Conservation (phyloP, 2,888 invertebrate species). For the Lampropteryx suffumata region DNA sequence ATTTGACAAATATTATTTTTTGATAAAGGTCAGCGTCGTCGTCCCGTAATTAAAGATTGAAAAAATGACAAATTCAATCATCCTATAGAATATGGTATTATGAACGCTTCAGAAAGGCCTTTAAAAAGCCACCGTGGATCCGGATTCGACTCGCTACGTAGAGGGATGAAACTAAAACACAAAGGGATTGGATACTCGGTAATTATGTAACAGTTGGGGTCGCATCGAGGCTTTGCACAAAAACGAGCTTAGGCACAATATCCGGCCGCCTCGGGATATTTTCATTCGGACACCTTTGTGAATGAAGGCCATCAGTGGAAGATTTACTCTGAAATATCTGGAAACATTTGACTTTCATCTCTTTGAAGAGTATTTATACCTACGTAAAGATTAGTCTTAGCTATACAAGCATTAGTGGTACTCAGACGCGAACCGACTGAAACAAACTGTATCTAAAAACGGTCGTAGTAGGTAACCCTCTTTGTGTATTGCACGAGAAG, state of each 20-base stretch:
- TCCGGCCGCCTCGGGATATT: slow-evolving; percentile 49
- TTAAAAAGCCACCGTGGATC: too few species aligned
- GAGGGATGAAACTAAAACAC: too few species aligned
- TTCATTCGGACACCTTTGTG: slow-evolving; percentile 51
- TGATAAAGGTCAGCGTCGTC: too few species aligned
- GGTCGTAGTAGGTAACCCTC: slow-evolving; percentile 18
- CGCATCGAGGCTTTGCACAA: slow-evolving; percentile 34
- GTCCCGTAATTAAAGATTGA: too few species aligned
- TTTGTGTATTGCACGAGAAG: slow-evolving; percentile 28
- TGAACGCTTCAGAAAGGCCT: too few species aligned
- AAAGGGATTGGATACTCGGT: background rate
- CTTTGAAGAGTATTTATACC: slow-evolving; percentile 5
- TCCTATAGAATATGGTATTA: too few species aligned
- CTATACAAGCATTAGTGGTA: background rate
- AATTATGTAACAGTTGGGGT: slow-evolving; percentile 44
- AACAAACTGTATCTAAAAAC: slow-evolving; percentile 12
- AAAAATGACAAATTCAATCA: too few species aligned
- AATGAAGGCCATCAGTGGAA: slow-evolving; percentile 27
- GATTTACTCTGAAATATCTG: slow-evolving; percentile 8
- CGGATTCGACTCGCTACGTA: too few species aligned
- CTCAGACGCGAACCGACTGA: background rate
- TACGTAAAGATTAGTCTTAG: background rate
- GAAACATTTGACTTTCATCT: slow-evolving; percentile 12
- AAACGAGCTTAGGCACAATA: slow-evolving; percentile 44
- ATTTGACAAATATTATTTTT: too few species aligned